These are phyloP conservation scores for Drosophila paulistorum DNA, from an alignment of 1,140 invertebrate species.

Conservation along the genomic window DNA sequence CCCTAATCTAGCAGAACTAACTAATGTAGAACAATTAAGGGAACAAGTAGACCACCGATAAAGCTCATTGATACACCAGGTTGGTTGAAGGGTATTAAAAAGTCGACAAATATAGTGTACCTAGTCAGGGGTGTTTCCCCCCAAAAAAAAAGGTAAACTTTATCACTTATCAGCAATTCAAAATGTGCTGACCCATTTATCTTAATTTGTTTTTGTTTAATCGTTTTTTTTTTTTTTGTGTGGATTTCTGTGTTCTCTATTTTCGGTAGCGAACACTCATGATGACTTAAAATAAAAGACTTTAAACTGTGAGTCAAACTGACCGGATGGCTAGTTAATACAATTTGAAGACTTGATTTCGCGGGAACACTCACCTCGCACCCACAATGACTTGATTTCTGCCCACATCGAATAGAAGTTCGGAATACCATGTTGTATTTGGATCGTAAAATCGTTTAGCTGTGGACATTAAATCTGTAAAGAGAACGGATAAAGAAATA, in stretches of 20 bases:
- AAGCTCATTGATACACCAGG: too few species aligned
- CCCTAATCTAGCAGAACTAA: too few species aligned
- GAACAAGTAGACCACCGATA: too few species aligned
- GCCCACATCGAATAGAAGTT: slow-evolving; percentile 92
- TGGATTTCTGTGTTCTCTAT: neutral
- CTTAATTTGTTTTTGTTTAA: slow-evolving; percentile 5
- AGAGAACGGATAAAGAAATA: slow-evolving; percentile 19
- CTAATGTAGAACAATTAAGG: too few species aligned
- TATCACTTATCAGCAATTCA: slow-evolving; percentile 37
- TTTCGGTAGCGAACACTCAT: slow-evolving; percentile 37
- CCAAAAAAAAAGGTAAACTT: slow-evolving; percentile 1
- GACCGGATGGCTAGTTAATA: slow-evolving; percentile 26
- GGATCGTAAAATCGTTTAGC: slow-evolving; percentile 86
- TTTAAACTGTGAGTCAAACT: slow-evolving; percentile 42
- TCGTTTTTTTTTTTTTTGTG: neutral
- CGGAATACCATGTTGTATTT: slow-evolving; percentile 88
- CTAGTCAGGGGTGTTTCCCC: slow-evolving; percentile 38
- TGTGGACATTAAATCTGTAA: slow-evolving; percentile 84
- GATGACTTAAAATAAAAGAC: slow-evolving; percentile 22
- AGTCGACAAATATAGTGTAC: slow-evolving; percentile 6
- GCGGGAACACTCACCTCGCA: slow-evolving; percentile 86
- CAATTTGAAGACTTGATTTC: slow-evolving; percentile 5
- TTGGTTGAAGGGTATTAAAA: neutral
- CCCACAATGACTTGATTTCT: slow-evolving; percentile 92
- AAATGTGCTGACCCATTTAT: slow-evolving; percentile 53